Conservation (phyloP, 1,140 invertebrate species). For the Bilobella aurantiaca region DNA sequence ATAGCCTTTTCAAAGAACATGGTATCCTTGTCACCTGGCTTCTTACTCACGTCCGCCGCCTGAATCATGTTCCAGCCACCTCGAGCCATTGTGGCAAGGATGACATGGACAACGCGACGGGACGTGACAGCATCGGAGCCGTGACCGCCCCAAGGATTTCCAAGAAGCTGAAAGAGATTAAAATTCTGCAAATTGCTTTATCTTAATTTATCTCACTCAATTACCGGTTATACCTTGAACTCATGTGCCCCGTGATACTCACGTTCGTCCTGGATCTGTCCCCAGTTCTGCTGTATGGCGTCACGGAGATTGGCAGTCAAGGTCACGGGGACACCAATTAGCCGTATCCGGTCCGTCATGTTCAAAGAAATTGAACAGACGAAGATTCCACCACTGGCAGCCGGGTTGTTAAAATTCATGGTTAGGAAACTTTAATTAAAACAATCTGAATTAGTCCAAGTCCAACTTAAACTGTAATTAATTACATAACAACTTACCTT, state of each 20-base stretch:
- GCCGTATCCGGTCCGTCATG: conserved; percentile 18
- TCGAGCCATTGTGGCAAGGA: conserved; percentile 13
- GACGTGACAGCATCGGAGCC: conserved; percentile 10
- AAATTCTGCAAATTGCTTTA: background rate
- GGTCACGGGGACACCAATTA: conserved; percentile 11
- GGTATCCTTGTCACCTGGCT: conserved; percentile 20
- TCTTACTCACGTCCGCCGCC: conserved; percentile 20
- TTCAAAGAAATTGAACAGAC: conserved; percentile 22
- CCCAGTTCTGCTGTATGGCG: conserved; percentile 6
- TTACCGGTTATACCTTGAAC: conserved; percentile 6
- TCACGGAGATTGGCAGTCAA: conserved; percentile 7
- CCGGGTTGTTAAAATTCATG: background rate
- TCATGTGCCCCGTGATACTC: conserved; percentile 21
- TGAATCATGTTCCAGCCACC: conserved; percentile 21
- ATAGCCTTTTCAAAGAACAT: conserved; percentile 25
- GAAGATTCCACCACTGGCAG: background rate
- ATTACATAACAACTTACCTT: too few species aligned
- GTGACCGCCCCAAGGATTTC: conserved; percentile 21
- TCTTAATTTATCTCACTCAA: background rate
- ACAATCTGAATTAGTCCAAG: too few species aligned
- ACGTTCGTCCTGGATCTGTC: conserved; percentile 18
- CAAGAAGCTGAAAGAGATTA: conserved; percentile 7
- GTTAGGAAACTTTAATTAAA: too few species aligned
- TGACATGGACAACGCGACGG: background rate
- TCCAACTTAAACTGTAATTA: too few species aligned